Evolutionary conservation across 2,888 invertebrate genomes (phyloP), one percentile per base, ranked within the genome.

Genomic region (Athalia rosae): DNA sequence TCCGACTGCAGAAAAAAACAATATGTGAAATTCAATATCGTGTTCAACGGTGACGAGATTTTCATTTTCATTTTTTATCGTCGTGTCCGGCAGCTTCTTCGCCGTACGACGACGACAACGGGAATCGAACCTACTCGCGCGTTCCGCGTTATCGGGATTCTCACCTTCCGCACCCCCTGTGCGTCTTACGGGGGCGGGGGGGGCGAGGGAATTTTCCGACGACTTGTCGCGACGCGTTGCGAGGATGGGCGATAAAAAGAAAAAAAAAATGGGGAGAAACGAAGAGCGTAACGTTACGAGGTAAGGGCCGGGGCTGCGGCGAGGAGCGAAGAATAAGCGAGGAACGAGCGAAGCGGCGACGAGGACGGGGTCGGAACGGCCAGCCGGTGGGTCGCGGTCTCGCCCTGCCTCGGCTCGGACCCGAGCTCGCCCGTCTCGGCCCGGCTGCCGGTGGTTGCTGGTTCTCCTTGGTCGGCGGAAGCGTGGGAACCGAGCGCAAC

Each of bases 401-500:
- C 64, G 45, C 47, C 64, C 43, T 64, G 45, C 64, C 64, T 11
- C 43, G 64, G 47, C 48, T 61, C 28, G 3, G 13, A 61, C 48
- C 61, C 61, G 28, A 28, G 61, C 74, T 28, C 74, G 48, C 74
- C 48, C 73, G 45, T 15, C 15, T 59, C 43, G 13, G 8, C 45
- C 41, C 41, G 64, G 64, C 13, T 41, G 62, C 43, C 48, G 58
- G 15, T 73, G 59, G 47, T 58, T 43, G 59, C 59, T 45, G 61
- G 74, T 74, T 74, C 61, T 48, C 61, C 62, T 50, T 50, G 74
- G 74, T 80, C 85, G 85, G 85, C 86, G 87, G 87, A 87, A 88
- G 89, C 88, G 89, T 88, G 89, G 88, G 89, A 89, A 89, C 85
- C 85, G 83, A 86, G 85, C 85, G 86, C 86, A 86, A 86, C 87